Evolutionary conservation across 2,888 invertebrate genomes (phyloP).

Genomic region (Congeria kusceri): DNA sequence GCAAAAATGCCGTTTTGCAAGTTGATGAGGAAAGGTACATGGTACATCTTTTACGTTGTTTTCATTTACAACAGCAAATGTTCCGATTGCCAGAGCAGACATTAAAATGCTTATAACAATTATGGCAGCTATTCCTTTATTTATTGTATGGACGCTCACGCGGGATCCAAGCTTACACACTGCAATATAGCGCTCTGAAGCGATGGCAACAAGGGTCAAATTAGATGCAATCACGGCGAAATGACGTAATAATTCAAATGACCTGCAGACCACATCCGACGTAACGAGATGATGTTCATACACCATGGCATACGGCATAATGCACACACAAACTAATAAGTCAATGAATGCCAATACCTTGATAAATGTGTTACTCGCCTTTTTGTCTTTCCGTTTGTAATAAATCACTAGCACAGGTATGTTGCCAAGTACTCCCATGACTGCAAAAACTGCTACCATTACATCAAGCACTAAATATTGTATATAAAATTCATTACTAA

Average conservation of each 20-base stretch:
- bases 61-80: conserved; percentile 71
- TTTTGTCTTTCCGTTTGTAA: conserved; percentile 63
- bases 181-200: conserved; percentile 74
- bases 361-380: conserved; percentile 75
- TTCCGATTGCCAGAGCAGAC: conserved; percentile 67
- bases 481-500: too few species aligned
- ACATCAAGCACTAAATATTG: conserved; percentile 9
- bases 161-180: conserved; percentile 70
- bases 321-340: conserved; percentile 67
- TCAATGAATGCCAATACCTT: conserved; percentile 73
- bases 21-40: conserved; percentile 64
- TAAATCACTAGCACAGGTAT: conserved; percentile 74
- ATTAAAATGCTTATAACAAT: conserved; percentile 60
- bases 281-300: conserved; percentile 74
- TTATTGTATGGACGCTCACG: conserved; percentile 64
- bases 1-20: conserved; percentile 62
- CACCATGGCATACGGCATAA: conserved; percentile 76
- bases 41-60: conserved; percentile 61
- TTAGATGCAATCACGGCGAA: conserved; percentile 69
- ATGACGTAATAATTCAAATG: conserved; percentile 73
- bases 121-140: conserved; percentile 65
- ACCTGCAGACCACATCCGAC: conserved; percentile 68
- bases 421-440: conserved; percentile 73
- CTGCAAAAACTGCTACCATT: conserved; percentile 62
- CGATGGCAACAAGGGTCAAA: conserved; percentile 74